A percentile compares a stretch with the other conserved stretches of the same genome.
Conservation (phyloP, 2,113 vertebrate species). For the Sphyrna mokarran region DNA sequence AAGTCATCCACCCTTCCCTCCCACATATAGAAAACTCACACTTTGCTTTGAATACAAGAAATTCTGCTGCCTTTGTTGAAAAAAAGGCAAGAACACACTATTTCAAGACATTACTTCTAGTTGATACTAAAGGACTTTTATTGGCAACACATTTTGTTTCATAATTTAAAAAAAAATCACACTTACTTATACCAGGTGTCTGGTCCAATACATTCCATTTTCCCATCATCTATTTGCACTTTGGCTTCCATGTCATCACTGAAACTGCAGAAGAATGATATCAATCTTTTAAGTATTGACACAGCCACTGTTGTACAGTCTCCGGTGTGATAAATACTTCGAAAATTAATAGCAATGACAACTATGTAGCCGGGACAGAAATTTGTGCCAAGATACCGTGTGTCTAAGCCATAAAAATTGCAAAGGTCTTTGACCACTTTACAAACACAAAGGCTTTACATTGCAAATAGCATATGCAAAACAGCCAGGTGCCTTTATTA, state of each 20-base stretch:
- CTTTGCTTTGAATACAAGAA: neutral
- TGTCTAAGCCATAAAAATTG: neutral
- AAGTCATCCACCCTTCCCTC: neutral
- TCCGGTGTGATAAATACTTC: neutral
- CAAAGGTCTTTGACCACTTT: neutral
- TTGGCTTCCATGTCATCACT: slow-evolving; percentile 55
- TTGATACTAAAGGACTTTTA: neutral
- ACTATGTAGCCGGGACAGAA: neutral
- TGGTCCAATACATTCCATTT: slow-evolving; percentile 51
- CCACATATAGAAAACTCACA: neutral
- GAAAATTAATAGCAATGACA: neutral
- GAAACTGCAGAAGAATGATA: slow-evolving; percentile 45
- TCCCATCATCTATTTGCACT: slow-evolving; percentile 74
- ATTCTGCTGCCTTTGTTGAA: neutral
- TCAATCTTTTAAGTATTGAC: neutral
- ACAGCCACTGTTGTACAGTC: neutral
- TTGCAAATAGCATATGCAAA: neutral
- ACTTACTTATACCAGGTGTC: slow-evolving; percentile 66
- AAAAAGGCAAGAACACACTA: neutral
- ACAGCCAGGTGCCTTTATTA: neutral
- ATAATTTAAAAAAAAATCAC: slow-evolving; percentile 28
- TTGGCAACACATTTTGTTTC: neutral
- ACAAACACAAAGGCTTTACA: neutral
- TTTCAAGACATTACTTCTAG: neutral
- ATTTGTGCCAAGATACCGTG: neutral